These are phyloP conservation scores for Antrozous pallidus DNA, from an alignment of 2,797 vertebrate genomes.

Conservation along the genomic window DNA sequence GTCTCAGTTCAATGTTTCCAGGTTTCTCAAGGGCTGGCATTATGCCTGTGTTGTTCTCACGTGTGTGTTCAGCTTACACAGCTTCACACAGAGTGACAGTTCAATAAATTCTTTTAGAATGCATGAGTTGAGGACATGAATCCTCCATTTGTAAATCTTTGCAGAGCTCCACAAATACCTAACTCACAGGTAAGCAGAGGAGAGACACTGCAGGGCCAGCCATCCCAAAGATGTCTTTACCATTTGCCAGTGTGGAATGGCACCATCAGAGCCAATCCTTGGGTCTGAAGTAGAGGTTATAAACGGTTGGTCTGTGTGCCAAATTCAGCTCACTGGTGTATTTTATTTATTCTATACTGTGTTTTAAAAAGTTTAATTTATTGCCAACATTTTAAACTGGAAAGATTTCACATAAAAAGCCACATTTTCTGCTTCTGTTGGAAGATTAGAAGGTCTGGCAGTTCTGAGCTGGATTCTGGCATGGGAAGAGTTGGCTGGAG, in stretches of 20 bases:
- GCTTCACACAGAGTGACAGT: background rate
- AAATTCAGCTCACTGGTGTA: background rate
- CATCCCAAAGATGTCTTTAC: background rate
- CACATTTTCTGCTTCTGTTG: background rate
- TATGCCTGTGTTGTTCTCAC: background rate
- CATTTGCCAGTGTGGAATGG: background rate
- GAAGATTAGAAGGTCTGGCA: background rate
- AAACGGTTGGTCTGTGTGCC: background rate
- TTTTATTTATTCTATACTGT: background rate
- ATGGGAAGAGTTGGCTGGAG: background rate
- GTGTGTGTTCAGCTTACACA: background rate
- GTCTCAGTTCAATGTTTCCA: background rate
- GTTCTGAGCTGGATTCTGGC: background rate
- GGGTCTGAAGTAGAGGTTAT: background rate
- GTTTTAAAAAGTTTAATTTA: constrained; percentile 12
- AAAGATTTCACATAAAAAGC: background rate
- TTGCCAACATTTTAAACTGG: background rate
- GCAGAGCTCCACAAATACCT: background rate
- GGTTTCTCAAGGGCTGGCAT: background rate
- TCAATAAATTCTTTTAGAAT: background rate
- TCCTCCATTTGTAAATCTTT: background rate
- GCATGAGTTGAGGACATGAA: background rate
- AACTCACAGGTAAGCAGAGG: background rate
- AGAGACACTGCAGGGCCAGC: background rate
- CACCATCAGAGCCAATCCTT: background rate